Conservation (phyloP, 2,113 vertebrate genomes). For the Proteles cristata region DNA sequence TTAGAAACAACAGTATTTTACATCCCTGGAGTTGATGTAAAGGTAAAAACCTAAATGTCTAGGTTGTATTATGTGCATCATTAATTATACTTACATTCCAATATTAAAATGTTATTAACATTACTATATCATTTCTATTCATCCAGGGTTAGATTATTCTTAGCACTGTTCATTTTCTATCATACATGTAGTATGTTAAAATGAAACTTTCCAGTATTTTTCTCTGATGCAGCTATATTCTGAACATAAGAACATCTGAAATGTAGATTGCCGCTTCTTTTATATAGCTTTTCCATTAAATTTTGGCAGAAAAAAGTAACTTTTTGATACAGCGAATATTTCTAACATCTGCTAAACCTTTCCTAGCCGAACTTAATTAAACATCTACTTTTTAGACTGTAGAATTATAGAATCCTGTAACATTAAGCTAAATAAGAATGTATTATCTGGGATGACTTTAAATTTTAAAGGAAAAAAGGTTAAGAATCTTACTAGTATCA, state of each 20-base stretch:
- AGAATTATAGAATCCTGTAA: not conserved
- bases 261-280: not conserved
- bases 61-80: not conserved
- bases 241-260: not conserved
- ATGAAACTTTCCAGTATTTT: not conserved
- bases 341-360: not conserved
- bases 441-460: not conserved
- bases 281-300: not conserved
- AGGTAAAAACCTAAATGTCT: conserved; percentile 86
- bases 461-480: not conserved
- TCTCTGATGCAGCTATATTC: not conserved
- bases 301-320: not conserved
- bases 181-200: not conserved
- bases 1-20: conserved; percentile 98
- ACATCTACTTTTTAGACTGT: not conserved
- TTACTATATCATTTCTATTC: too few species aligned
- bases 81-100: conserved; percentile 38
- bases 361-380: not conserved
- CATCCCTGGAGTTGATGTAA: conserved; percentile 99
- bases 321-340: not conserved
- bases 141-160: not conserved
- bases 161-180: not conserved
- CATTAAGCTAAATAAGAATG: not conserved
- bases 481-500: not conserved
- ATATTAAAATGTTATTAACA: not conserved